Evolutionary conservation across 2,888 invertebrate species (phyloP).

Genomic region (Globia sparganii): DNA sequence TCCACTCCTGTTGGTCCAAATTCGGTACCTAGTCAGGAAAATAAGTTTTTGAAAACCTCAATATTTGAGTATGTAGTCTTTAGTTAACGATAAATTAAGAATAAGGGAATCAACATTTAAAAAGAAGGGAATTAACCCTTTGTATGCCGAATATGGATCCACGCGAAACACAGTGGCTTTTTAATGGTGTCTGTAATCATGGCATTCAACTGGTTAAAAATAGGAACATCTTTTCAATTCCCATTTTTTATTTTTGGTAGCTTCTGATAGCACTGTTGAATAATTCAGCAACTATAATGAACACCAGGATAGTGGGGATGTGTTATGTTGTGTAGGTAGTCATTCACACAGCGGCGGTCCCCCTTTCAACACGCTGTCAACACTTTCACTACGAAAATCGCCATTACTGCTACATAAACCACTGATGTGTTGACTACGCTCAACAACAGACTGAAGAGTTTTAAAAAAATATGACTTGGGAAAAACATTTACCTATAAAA

Average conservation of each 20-base stretch:
- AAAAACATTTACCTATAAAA: not conserved
- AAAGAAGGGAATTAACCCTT: not conserved
- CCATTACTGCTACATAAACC: not conserved
- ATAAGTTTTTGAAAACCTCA: not conserved
- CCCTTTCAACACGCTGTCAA: too few species aligned
- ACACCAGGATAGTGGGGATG: not conserved
- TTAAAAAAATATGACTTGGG: too few species aligned
- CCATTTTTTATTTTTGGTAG: not conserved
- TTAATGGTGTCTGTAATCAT: too few species aligned
- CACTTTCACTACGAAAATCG: not conserved
- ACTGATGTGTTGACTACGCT: not conserved
- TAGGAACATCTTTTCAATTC: not conserved
- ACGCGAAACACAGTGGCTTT: too few species aligned
- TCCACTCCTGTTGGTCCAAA: not conserved
- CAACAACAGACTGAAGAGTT: not conserved
- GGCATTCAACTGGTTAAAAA: not conserved
- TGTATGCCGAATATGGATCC: too few species aligned
- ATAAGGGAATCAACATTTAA: not conserved
- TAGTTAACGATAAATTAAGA: not conserved
- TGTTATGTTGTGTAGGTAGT: not conserved
- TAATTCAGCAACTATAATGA: not conserved
- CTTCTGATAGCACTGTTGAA: not conserved
- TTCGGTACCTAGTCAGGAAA: not conserved
- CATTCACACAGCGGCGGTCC: not conserved
- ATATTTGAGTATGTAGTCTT: not conserved